Evolutionary conservation across 2,888 invertebrate genomes (phyloP).

Genomic region (Oligia latruncula): DNA sequence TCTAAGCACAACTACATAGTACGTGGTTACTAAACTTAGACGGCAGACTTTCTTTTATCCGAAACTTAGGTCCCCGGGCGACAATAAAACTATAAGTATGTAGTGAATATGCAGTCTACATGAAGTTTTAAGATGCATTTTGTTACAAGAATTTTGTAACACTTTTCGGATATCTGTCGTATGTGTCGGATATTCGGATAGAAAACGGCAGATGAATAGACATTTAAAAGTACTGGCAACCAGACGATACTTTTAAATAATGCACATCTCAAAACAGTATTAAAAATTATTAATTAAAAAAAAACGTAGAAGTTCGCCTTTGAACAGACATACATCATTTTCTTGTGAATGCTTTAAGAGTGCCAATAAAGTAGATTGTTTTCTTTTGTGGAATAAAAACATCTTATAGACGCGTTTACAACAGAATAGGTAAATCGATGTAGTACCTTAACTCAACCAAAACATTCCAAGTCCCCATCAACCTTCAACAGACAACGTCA

Average conservation of each 20-base stretch:
- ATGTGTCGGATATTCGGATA: constrained; percentile 24
- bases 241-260: background rate
- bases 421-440: constrained; percentile 3
- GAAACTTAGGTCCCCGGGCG: constrained; percentile 65
- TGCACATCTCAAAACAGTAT: background rate
- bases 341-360: background rate
- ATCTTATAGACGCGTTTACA: background rate
- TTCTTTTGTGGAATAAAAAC: background rate
- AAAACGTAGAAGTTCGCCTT: background rate
- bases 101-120: constrained; percentile 57
- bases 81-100: constrained; percentile 69
- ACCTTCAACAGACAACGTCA: constrained; percentile 37
- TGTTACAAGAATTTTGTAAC: constrained; percentile 36
- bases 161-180: constrained; percentile 8
- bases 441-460: constrained; percentile 4
- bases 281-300: background rate
- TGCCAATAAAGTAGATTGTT: background rate
- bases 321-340: background rate
- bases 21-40: constrained; percentile 66
- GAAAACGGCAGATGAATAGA: background rate
- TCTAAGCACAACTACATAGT: constrained; percentile 49
- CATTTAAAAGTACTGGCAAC: background rate
- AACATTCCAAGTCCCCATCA: constrained; percentile 26
- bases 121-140: constrained; percentile 59
- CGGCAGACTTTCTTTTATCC: constrained; percentile 69